Evolutionary conservation across 2,888 invertebrate species (phyloP).

Genomic region (Sphecodes monilicornis): DNA sequence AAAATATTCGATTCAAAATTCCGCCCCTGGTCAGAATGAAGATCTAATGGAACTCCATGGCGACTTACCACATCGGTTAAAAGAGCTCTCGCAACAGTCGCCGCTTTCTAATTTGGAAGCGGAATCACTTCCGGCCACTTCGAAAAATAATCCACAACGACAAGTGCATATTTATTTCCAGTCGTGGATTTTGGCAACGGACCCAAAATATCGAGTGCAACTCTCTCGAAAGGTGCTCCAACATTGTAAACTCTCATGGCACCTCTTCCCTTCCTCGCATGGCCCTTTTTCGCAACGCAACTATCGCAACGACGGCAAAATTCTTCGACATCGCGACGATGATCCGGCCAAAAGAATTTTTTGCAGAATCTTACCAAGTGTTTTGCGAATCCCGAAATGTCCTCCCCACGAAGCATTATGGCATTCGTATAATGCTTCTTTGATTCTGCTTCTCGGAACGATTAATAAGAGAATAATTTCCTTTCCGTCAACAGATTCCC

Average conservation of each 20-base stretch:
- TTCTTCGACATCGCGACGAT: too few relatives aligned
- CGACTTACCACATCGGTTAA: too few relatives aligned
- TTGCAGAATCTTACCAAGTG: too few relatives aligned
- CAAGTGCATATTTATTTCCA: neutral
- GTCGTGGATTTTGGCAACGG: neutral
- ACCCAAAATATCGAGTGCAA: conserved; percentile 13
- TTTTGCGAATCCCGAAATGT: too few relatives aligned
- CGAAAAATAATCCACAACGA: conserved; percentile 4
- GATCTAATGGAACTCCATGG: neutral
- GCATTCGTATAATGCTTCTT: too few relatives aligned
- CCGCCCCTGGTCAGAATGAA: conserved; percentile 11
- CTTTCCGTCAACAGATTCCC: too few relatives aligned
- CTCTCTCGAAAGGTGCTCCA: conserved; percentile 1
- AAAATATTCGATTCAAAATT: conserved; percentile 11
- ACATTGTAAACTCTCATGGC: conserved; percentile 2
- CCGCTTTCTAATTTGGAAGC: neutral
- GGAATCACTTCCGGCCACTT: conserved; percentile 20
- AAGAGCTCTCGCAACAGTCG: neutral
- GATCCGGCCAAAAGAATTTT: too few relatives aligned
- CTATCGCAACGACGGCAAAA: too few relatives aligned
- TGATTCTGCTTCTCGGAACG: too few relatives aligned
- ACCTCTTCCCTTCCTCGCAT: neutral
- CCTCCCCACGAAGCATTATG: too few relatives aligned
- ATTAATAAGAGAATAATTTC: too few relatives aligned
- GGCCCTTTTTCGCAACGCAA: neutral